A percentile compares a stretch with the other conserved stretches of the same genome.
phyloP scores from a whole-genome alignment of 2,888 invertebrate genomes.

The Andrena fulva region DNA sequence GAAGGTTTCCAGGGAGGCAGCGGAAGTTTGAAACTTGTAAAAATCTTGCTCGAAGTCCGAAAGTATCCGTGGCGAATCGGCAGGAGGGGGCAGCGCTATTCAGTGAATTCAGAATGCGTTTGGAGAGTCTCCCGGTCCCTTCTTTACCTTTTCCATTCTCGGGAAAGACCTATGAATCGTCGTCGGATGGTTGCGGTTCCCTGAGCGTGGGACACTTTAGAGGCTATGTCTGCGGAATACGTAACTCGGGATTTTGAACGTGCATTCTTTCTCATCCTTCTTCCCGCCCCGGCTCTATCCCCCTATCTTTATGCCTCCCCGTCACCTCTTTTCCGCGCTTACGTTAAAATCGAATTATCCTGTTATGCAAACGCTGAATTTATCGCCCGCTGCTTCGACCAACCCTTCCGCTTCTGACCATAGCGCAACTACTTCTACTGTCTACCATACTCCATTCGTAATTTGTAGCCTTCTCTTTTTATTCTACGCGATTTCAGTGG shows the following conservation, averaged over 20 bases:
- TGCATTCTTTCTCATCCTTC: constrained; percentile 66
- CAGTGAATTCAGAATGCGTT: constrained; percentile 76
- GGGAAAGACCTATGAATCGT: constrained; percentile 79
- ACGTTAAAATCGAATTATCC: constrained; percentile 62
- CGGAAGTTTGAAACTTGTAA: constrained; percentile 44
- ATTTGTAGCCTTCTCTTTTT: no score
- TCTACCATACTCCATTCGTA: no score
- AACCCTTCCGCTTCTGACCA: neutral
- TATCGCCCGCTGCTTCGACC: constrained; percentile 2
- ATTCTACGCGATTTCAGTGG: no score
- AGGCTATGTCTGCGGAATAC: constrained; percentile 80
- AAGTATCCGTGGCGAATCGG: constrained; percentile 53
- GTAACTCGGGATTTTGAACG: constrained; percentile 79
- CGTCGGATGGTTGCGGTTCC: constrained; percentile 78
- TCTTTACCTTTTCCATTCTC: constrained; percentile 66
- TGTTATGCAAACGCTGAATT: constrained; percentile 41
- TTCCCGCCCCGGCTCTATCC: constrained; percentile 40
- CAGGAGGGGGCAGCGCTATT: constrained; percentile 56
- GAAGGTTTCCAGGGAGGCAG: neutral
- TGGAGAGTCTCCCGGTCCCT: constrained; percentile 72
- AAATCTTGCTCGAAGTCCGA: constrained; percentile 49
- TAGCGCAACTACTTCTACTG: neutral
- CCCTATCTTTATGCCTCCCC: constrained; percentile 35
- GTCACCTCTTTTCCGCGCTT: constrained; percentile 46
- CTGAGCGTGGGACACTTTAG: constrained; percentile 76